Evolutionary conservation across 2,888 invertebrate species (phyloP), one percentile per base, ranked within the genome.

Genomic region (Drosophila testacea): DNA sequence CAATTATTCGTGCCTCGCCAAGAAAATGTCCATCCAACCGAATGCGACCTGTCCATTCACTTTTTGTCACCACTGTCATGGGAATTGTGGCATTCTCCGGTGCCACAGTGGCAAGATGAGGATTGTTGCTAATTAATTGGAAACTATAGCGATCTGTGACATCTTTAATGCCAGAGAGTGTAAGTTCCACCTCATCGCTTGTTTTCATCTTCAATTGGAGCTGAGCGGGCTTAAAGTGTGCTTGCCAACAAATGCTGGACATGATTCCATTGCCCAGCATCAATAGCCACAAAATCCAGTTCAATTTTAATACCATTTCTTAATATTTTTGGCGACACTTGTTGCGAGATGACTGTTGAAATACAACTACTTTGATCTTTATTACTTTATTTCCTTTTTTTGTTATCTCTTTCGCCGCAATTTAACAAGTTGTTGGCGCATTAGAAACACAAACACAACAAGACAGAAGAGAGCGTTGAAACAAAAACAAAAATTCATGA

Each of bases 1-100:
- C 91, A 42, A 65, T 86, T 7, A 92, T 79, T 7, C 72, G 72
- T 2, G 92, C 88, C 38, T 89, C 88, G 6, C 93, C 93, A 55
- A 92, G 72, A 68, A 93, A 92, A 1, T 84, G 56, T 0, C 69
- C 90, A 36, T 79, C 55, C 5, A 92, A 54, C 0, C 73, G 78
- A 10, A 92, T 75, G 55, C 72, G 76, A 0, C 91, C 92, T 1
- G 52, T 64, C 92, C 92, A 92, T 13, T 66, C 57, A 13, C 78
- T 73, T 77, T 0, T 38, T 9, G 9, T 46, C 22, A 62, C 65
- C 11, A 85, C 69, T 2, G 65, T 69, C 16, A 77, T 60, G 5
- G 66, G 47, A 28, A 91, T 88, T 13, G 46, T 77, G 2, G 78
- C 39, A 56, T 86, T 78, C 1, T 79, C 70, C 1, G 47, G 22